Conservation (phyloP, 1,140 invertebrate genomes). For the Lordiphosa mommai region DNA sequence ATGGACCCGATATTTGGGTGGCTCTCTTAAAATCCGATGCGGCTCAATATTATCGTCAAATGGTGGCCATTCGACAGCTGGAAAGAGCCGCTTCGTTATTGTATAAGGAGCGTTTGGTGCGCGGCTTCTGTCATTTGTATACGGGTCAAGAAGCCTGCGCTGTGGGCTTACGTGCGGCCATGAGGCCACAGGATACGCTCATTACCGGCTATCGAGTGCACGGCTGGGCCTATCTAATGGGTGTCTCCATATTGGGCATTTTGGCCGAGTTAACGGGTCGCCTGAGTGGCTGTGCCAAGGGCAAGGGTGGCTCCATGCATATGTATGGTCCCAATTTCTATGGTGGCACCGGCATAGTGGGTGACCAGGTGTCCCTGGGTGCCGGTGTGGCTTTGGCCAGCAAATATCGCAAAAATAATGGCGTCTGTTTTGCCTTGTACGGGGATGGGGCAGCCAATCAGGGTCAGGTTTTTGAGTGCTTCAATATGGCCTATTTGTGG, state of each 20-base stretch:
- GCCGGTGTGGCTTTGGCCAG: constrained; percentile 94
- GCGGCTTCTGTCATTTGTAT: constrained; percentile 91
- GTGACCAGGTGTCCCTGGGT: constrained; percentile 93
- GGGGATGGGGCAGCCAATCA: constrained; percentile 99
- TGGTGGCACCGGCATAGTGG: constrained; percentile 93
- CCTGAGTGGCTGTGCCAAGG: constrained; percentile 84
- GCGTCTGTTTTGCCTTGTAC: constrained; percentile 92
- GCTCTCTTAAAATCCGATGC: constrained; percentile 89
- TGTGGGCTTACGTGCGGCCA: constrained; percentile 82
- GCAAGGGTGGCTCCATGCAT: constrained; percentile 86
- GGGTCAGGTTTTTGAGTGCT: constrained; percentile 88
- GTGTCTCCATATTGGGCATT: constrained; percentile 86
- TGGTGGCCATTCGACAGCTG: constrained; percentile 92
- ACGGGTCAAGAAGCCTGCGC: constrained; percentile 85
- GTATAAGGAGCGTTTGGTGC: constrained; percentile 88
- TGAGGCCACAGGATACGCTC: constrained; percentile 83
- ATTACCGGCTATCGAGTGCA: constrained; percentile 86
- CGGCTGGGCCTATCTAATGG: constrained; percentile 88
- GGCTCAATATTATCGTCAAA: constrained; percentile 86
- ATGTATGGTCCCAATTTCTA: constrained; percentile 85
- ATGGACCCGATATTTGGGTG: constrained; percentile 88
- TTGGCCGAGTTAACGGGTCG: constrained; percentile 93
- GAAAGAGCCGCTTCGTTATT: constrained; percentile 95
- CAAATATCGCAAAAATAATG: constrained; percentile 89
- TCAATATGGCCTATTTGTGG: constrained; percentile 92